Evolutionary conservation across 2,797 vertebrate genomes (phyloP), one percentile per base, ranked within the genome.

Genomic region (Limosa lapponica): DNA sequence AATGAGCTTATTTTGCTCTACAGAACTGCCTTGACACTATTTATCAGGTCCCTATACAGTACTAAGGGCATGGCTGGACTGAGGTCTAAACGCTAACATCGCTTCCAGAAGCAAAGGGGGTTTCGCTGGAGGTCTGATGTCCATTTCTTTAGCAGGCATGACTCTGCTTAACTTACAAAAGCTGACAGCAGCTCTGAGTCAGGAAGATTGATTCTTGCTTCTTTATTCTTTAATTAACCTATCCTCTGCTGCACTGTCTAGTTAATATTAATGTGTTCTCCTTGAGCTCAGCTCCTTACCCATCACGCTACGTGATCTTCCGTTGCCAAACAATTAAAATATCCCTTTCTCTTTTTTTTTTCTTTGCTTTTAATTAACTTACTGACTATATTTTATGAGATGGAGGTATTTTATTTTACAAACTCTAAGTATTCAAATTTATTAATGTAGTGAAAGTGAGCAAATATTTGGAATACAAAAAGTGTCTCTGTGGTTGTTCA

Each of bases 191-290:
- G 66, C 48, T 87, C 71, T 73, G 74, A 64, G 34, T 54, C 64
- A 55, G 57, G 52, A 92, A 94, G 89, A 91, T 52, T 89, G 67
- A 90, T 84, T 87, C 64, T 70, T 64, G 7, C 41, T 89, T 94
- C 81, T 90, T 96, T 92, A 90, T 93, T 96, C 67, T 92, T 96
- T 96, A 93, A 95, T 93, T 94, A 92, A 92, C 59, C 59, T 87
- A 70, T 87, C 64, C 51, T 93, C 78, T 82, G 55, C 73, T 96
- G 62, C 70, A 80, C 67, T 80, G 20, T 20, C 66, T 66, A 49
- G 55, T 93, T 84, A 95, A 93, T 95, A 92, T 94, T 94, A 84
- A 93, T 67, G 57, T 49, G 44, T 52, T 82, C 39, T 87, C 49
- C 51, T 73, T 67, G 65, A 93, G 59, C 36, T 90, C 36, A 1